phyloP scores from a whole-genome alignment of 2,888 invertebrate genomes.

The Dicycla oo region DNA sequence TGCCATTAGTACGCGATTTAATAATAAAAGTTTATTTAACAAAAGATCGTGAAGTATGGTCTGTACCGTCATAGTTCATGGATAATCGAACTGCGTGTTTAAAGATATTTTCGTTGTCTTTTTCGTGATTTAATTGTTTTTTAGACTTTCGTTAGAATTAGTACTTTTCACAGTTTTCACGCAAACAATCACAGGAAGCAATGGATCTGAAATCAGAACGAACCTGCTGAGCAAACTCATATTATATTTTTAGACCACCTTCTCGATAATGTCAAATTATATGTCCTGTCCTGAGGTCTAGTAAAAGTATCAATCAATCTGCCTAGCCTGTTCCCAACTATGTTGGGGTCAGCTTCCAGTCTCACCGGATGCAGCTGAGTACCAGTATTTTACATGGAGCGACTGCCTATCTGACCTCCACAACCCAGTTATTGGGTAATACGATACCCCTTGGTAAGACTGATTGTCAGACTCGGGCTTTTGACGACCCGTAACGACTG shows the following conservation, averaged over 20 bases:
- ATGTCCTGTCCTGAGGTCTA: too few relatives aligned
- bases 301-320: too few relatives aligned
- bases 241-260: neutral
- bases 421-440: too few relatives aligned
- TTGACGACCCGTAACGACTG: too few relatives aligned
- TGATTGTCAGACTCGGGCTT: too few relatives aligned
- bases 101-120: slow-evolving; percentile 20
- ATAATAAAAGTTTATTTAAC: slow-evolving; percentile 37
- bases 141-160: neutral
- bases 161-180: slow-evolving; percentile 12
- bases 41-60: slow-evolving; percentile 43
- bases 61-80: slow-evolving; percentile 49
- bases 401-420: too few relatives aligned
- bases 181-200: neutral
- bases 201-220: neutral
- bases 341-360: too few relatives aligned
- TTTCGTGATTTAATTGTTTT: slow-evolving; percentile 7
- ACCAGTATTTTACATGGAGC: too few relatives aligned
- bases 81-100: slow-evolving; percentile 20
- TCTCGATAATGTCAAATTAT: neutral
- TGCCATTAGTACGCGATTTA: slow-evolving; percentile 38
- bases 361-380: too few relatives aligned
- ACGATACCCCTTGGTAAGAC: too few relatives aligned
- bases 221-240: neutral
- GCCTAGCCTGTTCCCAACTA: too few relatives aligned